A percentile compares a stretch with the other conserved stretches of the same genome.
Evolutionary conservation across 2,113 vertebrate genomes (phyloP).

Genomic region (Myiopsitta monachus): DNA sequence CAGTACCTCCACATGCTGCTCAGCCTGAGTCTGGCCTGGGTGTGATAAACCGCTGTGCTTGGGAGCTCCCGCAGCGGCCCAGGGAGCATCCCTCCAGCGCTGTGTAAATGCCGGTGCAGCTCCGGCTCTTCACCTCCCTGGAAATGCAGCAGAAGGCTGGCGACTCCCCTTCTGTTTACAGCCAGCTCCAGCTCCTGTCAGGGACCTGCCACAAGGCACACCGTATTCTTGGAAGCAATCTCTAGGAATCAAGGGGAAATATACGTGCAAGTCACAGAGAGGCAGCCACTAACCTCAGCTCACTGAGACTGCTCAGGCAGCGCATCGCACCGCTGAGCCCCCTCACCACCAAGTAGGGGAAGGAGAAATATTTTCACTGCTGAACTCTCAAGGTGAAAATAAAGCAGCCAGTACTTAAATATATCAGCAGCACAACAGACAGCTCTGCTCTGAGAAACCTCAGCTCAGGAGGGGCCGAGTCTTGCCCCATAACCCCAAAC

Average conservation of each 20-base stretch:
- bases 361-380: neutral
- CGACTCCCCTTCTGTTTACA: neutral
- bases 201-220: neutral
- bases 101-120: neutral
- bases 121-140: neutral
- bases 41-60: neutral
- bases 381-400: neutral
- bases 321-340: rapidly evolving
- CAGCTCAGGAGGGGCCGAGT: neutral
- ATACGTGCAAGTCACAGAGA: neutral
- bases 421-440: neutral
- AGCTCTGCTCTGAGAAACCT: neutral
- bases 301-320: neutral
- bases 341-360: neutral
- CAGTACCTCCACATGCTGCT: neutral
- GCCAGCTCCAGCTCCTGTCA: neutral
- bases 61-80: neutral
- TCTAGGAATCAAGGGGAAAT: neutral
- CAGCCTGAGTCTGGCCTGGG: neutral
- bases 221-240: neutral
- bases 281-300: neutral
- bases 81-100: neutral
- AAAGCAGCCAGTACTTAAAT: neutral
- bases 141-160: neutral
- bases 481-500: neutral